Base-by-base conservation (phyloP, 37 sponge, comb jelly and placozoan species). In the Agelas oroides region DNA sequence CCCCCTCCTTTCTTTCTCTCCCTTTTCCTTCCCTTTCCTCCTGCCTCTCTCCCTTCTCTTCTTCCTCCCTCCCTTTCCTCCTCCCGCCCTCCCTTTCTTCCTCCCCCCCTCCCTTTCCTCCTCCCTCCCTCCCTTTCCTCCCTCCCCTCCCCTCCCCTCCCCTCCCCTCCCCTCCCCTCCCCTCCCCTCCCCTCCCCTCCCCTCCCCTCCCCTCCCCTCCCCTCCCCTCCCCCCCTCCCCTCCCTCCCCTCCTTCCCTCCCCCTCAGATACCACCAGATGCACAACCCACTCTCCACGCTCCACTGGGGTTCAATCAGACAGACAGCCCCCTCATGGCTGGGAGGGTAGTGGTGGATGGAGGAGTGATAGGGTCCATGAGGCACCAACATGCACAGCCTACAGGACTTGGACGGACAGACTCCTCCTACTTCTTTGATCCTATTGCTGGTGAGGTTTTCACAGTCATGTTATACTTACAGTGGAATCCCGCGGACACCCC, bases 101-200 rank as follows among this genome's bases (percentile, higher is more conserved):
- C 63, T 63, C 33, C 13, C 68, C 36, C 80, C 31, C 67, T n/a
- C 53, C 30, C 83, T 33, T 32, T 58, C n/a, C 21, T 61, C 19
- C 63, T 16, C 46, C 17, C 64, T n/a, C 41, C 33, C 70, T 35
- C 68, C 37, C 55, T 54, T 25, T 55, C 16, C 39, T 55, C 3
- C 8, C 40, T 71, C 33, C 40, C 25, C 6, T 0, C 19, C 82
- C 17, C 59, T 1, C 24, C 53, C 62, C 24, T 14, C 23, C 46
- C 1, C 58, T 1, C 40, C 12, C 52, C 16, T 37, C 62, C 59
- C 30, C 36, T 57, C 38, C 27, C 72, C 27, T 62, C 37, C 61
- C 21, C 61, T 16, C 56, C 2, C 58, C 38, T 37, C 32, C 71
- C 20, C 41, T 56, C 72, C 28, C 71, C 20, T 62, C 15, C 41